A percentile compares a stretch with the other conserved stretches of the same genome.
Conservation (phyloP, 2,113 vertebrate species). For the Sorex araneus region DNA sequence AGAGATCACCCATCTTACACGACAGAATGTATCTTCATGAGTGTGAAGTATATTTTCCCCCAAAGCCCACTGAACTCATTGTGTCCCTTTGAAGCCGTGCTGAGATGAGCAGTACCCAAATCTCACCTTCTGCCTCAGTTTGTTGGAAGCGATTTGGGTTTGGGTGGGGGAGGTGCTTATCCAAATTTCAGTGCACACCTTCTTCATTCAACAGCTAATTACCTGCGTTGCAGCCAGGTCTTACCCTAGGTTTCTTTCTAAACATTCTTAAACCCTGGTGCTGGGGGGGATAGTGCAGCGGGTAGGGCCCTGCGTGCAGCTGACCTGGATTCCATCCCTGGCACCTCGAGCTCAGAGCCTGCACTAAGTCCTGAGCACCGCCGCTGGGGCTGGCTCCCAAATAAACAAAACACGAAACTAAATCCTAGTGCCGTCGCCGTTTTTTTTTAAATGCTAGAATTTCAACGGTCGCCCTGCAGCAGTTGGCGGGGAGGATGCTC, state of each 20-base stretch:
- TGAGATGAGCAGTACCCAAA: background rate
- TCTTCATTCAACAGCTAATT: background rate
- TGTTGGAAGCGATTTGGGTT: background rate
- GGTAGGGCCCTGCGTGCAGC: too few species aligned
- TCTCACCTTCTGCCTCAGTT: background rate
- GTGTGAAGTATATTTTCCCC: background rate
- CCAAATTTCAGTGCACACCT: background rate
- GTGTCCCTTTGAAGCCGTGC: background rate
- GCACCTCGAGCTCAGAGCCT: too few species aligned
- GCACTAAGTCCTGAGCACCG: too few species aligned
- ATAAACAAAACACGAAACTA: background rate
- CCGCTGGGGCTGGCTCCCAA: too few species aligned
- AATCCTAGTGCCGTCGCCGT: background rate
- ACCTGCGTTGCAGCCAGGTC: background rate
- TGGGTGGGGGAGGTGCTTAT: background rate
- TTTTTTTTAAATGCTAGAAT: background rate
- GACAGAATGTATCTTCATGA: too few species aligned
- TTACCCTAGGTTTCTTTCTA: background rate
- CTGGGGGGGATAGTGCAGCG: too few species aligned
- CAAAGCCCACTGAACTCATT: background rate
- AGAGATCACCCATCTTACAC: too few species aligned
- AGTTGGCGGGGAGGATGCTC: background rate
- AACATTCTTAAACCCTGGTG: background rate
- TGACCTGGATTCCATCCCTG: too few species aligned
- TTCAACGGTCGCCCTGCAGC: conserved; percentile 21